Evolutionary conservation across 2,888 invertebrate genomes (phyloP).

Genomic region (Andrena bicolor): DNA sequence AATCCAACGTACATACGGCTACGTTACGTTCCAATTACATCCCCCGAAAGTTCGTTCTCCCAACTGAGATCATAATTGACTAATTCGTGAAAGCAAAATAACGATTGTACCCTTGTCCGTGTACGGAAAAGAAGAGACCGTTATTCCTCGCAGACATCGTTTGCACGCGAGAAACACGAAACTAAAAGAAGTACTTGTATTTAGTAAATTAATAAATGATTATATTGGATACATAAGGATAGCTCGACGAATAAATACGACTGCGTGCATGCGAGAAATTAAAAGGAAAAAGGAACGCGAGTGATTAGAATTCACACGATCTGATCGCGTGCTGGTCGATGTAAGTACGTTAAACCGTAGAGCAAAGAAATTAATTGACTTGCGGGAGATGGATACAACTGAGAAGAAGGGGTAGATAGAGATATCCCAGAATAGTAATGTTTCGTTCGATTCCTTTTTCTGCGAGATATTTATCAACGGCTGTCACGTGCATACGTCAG

Average conservation of each 20-base stretch:
- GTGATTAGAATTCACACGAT: slow-evolving; percentile 35
- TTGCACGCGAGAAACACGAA: slow-evolving; percentile 36
- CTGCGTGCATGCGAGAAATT: slow-evolving; percentile 69
- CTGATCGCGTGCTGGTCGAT: slow-evolving; percentile 8
- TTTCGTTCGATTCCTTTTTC: slow-evolving; percentile 30
- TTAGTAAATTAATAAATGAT: slow-evolving; percentile 77
- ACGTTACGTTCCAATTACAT: slow-evolving; percentile 50
- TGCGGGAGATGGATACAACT: background rate
- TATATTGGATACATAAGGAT: slow-evolving; percentile 76
- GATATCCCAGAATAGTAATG: slow-evolving; percentile 48
- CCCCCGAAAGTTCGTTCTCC: slow-evolving; percentile 37
- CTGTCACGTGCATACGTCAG: slow-evolving; percentile 50
- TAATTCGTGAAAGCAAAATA: slow-evolving; percentile 20
- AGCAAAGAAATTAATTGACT: slow-evolving; percentile 42
- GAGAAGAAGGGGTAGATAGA: background rate
- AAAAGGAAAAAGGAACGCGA: slow-evolving; percentile 4
- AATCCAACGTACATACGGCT: slow-evolving; percentile 2
- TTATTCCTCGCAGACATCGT: slow-evolving; percentile 31
- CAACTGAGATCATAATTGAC: slow-evolving; percentile 18
- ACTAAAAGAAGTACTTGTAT: slow-evolving; percentile 73
- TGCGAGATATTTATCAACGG: slow-evolving; percentile 48
- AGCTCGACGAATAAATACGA: slow-evolving; percentile 72
- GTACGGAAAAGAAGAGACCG: slow-evolving; percentile 33
- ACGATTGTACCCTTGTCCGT: slow-evolving; percentile 24
- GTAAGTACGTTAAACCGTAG: slow-evolving; percentile 2